Evolutionary conservation across 2,888 invertebrate genomes (phyloP).

Genomic region (Beris chalybata): DNA sequence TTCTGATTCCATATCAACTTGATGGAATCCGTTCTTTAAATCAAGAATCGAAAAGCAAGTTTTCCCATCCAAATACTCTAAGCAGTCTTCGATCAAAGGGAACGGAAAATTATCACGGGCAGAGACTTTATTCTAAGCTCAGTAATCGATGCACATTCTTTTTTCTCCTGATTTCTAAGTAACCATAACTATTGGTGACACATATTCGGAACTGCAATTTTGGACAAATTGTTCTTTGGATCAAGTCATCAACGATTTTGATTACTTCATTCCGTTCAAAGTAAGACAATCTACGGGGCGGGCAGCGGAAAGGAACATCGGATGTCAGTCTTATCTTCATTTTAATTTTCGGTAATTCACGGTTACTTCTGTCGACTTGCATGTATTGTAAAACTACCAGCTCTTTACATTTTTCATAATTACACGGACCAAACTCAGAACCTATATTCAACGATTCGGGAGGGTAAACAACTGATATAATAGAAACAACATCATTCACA

Average conservation of each 20-base stretch:
- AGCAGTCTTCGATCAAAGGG: slow-evolving; percentile 29
- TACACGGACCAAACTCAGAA: too few species aligned
- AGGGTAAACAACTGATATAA: too few species aligned
- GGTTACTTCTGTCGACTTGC: not conserved
- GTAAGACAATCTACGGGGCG: slow-evolving; percentile 13
- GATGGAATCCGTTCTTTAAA: slow-evolving; percentile 39
- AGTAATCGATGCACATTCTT: slow-evolving; percentile 32
- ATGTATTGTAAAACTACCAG: not conserved
- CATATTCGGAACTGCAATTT: slow-evolving; percentile 28
- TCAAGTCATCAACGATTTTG: slow-evolving; percentile 5
- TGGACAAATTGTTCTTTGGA: slow-evolving; percentile 2
- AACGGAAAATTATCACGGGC: slow-evolving; percentile 24
- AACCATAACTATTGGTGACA: slow-evolving; percentile 31
- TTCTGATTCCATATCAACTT: slow-evolving; percentile 35
- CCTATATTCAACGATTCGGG: too few species aligned
- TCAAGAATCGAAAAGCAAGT: slow-evolving; percentile 38
- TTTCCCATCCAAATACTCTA: slow-evolving; percentile 35
- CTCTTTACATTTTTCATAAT: too few species aligned
- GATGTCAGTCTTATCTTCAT: slow-evolving; percentile 7
- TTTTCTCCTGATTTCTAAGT: slow-evolving; percentile 28
- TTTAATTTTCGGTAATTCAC: slow-evolving; percentile 1
- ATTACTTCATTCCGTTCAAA: slow-evolving; percentile 6
- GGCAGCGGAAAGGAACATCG: slow-evolving; percentile 11
- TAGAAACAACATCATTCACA: too few species aligned
- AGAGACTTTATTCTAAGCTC: slow-evolving; percentile 29